These are phyloP conservation scores for Polyommatus iphigenia DNA, from an alignment of 2,888 invertebrate genomes.

Conservation along the genomic window DNA sequence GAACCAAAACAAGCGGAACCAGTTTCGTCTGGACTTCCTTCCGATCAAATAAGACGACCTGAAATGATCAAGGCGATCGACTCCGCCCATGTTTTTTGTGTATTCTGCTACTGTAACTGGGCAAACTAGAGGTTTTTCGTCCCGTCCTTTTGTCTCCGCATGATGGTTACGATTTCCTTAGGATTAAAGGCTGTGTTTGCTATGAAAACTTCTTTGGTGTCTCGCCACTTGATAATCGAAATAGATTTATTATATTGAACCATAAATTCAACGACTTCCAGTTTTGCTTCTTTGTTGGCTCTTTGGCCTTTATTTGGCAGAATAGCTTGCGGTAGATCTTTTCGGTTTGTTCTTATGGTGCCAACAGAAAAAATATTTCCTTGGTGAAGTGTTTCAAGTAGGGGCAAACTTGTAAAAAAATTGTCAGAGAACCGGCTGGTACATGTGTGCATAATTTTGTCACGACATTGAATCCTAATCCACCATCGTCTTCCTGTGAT, in stretches of 20 bases:
- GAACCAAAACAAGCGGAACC: not conserved
- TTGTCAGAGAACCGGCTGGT: too few species aligned
- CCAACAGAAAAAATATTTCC: too few species aligned
- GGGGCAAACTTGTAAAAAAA: too few species aligned
- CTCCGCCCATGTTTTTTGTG: conserved; percentile 46
- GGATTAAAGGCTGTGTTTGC: conserved; percentile 17
- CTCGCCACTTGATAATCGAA: not conserved
- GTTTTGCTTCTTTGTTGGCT: conserved; percentile 39
- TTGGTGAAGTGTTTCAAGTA: too few species aligned
- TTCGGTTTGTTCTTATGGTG: too few species aligned
- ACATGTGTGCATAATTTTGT: conserved; percentile 31
- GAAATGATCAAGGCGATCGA: too few species aligned
- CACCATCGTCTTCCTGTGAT: conserved; percentile 39
- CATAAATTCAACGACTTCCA: not conserved
- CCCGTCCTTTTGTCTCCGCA: conserved; percentile 14
- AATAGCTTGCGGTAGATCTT: conserved; percentile 38
- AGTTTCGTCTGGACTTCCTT: too few species aligned
- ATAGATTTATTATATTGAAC: not conserved
- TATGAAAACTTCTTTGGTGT: conserved; percentile 6
- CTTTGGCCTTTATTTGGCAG: conserved; percentile 43
- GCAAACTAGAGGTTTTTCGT: not conserved
- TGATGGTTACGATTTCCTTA: not conserved
- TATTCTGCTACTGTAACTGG: conserved; percentile 42
- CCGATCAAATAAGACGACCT: too few species aligned
- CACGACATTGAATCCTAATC: conserved; percentile 42